Evolutionary conservation across 2,797 vertebrate species (phyloP).

Genomic region (Dendrocincla tyrannina): DNA sequence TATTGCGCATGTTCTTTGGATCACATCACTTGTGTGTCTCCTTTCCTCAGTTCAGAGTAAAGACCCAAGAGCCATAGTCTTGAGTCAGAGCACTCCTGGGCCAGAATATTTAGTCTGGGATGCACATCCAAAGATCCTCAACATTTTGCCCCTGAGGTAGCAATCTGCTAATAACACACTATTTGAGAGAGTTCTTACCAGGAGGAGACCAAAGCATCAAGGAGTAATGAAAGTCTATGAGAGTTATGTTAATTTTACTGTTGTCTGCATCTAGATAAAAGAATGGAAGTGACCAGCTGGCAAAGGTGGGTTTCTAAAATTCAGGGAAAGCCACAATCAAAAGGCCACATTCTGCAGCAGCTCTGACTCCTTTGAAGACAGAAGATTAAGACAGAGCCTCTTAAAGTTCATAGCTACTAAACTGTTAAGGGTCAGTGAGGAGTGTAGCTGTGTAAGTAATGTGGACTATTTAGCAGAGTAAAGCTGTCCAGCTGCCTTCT

Average conservation of each 20-base stretch:
- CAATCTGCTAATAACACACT: not conserved
- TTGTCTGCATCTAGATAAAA: not conserved
- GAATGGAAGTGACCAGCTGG: not conserved
- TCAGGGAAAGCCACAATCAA: conserved; percentile 34
- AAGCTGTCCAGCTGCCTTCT: not conserved
- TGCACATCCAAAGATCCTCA: not conserved
- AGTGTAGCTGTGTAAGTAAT: conserved; percentile 47
- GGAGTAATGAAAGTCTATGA: not conserved
- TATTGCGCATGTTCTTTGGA: not conserved
- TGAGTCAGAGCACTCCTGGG: not conserved
- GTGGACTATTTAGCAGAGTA: conserved; percentile 34
- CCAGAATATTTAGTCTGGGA: not conserved
- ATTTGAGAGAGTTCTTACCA: not conserved
- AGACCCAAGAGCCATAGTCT: not conserved
- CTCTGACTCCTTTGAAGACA: conserved; percentile 56
- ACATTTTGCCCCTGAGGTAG: not conserved
- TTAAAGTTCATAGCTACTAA: conserved; percentile 47
- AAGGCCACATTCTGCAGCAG: conserved; percentile 49
- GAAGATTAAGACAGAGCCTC: conserved; percentile 58
- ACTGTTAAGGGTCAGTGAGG: conserved; percentile 57
- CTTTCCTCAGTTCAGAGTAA: not conserved
- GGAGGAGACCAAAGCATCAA: not conserved
- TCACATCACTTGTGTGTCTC: no score
- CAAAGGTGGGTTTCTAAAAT: conserved; percentile 13
- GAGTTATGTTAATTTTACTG: not conserved